Base-by-base conservation (phyloP, 2,797 vertebrate genomes). In the Synaphobranchus kaupii region DNA sequence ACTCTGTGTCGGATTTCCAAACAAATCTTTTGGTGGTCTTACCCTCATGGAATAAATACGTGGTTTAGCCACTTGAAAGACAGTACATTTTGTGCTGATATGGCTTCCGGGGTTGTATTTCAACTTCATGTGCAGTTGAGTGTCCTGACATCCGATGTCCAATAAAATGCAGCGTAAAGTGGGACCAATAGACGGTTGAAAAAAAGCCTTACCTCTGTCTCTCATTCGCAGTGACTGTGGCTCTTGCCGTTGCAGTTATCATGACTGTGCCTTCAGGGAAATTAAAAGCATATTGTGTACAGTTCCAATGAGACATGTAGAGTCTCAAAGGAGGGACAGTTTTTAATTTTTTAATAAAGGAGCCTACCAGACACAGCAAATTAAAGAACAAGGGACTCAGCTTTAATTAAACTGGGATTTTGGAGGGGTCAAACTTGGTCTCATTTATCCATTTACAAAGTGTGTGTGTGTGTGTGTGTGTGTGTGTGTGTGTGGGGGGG, bases 261-360 rank as follows among this genome's bases (percentile, higher is more conserved):
- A 92, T 90, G 92, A 92, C 86, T 91, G 87, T 91, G 93, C 89
- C 95, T 93, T 94, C 47, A 83, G 96, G 96, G 96, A 96, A 96
- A 96, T 96, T 96, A 96, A 95, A 96, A 95, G 94, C 94, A 95
- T 96, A 95, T 96, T 96, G 95, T 95, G 90, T 92, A 96, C 94
- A 93, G 93, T 95, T 95, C 95, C 94, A 92, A 92, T 93, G 94
- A 93, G 94, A 95, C 93, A 93, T 87, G 71, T 84, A 84, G 88
- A 68, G 1, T 94, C 96, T 92, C 95, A 50, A 10, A 94, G 93
- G 96, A 94, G 58, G 76, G 88, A 86, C 88, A 94, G 92, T 93
- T 96, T 95, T 94, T 93, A 94, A 92, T 94, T 95, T 91, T 95
- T 96, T 94, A 95, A 96, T 96, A 95, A 96, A 96, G 83, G 89